phyloP scores from a whole-genome alignment of 2,797 vertebrate genomes.

The Cossypha caffra region DNA sequence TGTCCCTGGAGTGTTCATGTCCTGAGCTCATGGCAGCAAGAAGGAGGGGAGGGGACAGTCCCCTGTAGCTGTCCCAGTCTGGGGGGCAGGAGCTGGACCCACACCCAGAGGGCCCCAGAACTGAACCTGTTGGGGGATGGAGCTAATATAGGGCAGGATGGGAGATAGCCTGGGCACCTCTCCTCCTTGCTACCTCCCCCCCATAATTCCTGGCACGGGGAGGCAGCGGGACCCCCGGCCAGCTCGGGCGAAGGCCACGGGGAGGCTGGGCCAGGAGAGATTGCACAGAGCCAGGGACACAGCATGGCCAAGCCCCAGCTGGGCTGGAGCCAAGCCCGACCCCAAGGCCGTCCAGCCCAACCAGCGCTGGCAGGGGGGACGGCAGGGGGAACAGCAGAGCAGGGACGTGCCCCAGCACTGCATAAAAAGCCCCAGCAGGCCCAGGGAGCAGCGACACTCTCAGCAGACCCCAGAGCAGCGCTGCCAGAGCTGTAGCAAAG shows the following conservation, averaged over 20 bases:
- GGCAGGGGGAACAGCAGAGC: not conserved
- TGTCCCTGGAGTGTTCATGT: not conserved
- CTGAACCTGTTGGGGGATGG: no score
- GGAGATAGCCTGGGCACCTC: not conserved
- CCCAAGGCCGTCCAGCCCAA: not conserved
- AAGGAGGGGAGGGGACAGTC: not conserved
- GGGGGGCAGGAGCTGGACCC: not conserved
- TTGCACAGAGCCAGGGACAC: not conserved
- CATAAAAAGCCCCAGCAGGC: not conserved
- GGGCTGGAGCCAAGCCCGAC: not conserved
- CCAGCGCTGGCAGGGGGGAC: not conserved
- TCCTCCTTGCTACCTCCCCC: not conserved
- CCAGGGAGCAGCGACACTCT: not conserved
- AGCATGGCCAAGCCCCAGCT: accelerated
- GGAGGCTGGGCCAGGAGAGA: not conserved
- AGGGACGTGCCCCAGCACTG: not conserved
- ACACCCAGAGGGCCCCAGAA: not conserved
- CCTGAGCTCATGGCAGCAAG: not conserved
- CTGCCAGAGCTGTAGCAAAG: not conserved
- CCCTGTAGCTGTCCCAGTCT: not conserved
- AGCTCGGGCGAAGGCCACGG: accelerated
- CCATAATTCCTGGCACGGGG: accelerated
- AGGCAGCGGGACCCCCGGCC: accelerated
- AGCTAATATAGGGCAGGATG: no score
- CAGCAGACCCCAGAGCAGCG: not conserved